Evolutionary conservation across 1,140 invertebrate species (phyloP), one percentile per base, ranked within the genome.

Genomic region (Zaprionus tsacasi): DNA sequence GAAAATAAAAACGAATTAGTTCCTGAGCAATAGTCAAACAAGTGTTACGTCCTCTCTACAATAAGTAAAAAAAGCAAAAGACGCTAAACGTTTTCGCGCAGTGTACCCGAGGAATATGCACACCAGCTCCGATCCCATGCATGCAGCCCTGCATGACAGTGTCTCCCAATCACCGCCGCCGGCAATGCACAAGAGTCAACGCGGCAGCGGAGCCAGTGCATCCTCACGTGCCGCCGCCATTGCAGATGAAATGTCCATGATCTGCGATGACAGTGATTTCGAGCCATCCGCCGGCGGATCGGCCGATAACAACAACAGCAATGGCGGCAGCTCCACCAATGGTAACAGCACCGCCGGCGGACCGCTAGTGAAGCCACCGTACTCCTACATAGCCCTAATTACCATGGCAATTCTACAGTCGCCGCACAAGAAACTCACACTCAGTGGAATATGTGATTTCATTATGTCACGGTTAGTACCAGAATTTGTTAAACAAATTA

Each of bases 371-470:
- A 99, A 99, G 92, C 99, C 98, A 2, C 98, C 98, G 0, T 99
- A 99, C 92, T 99, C 98, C 0, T 99, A 99, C 93, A 99, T 99
- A 75, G 98, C 98, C 0, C 94, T 99, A 1, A 99, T 99, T 79
- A 99, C 98, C 0, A 99, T 99, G 98, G 97, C 98, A 13, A 99
- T 99, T 57, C 94, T 99, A 0, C 98, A 99, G 82, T 98, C 98
- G n/a, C 98, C 98, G 11, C 97, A 99, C 83, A 99, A 99, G 93
- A 98, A 99, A 88, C 93, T 99, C 11, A 99, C 99, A 0, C 94
- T 99, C 0, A 99, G 98, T 83, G 98, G 98, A 15, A 99, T 99
- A 69, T 99, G 98, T 93, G 98, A 99, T 92, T 99, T 99, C 92
- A 99, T 99, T 73, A 99, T 99, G 96, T 97, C 96, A n/a, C 94